phyloP scores from a whole-genome alignment of 2,113 vertebrate genomes.

The Synchiropus splendidus region DNA sequence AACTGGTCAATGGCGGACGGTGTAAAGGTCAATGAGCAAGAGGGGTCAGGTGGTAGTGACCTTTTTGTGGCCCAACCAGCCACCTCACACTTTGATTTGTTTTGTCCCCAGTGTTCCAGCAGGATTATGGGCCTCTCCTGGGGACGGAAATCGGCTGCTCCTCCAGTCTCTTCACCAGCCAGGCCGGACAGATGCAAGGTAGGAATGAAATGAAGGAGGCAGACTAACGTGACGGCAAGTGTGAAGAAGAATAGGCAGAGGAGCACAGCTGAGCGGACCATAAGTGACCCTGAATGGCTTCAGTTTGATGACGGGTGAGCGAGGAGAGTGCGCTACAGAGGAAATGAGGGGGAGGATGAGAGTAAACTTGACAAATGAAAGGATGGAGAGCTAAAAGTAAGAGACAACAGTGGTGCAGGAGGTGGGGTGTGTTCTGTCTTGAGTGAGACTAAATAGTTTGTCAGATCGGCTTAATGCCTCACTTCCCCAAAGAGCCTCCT shows the following conservation, averaged over 20 bases:
- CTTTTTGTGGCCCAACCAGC: slow-evolving; percentile 1
- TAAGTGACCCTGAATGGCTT: slow-evolving; percentile 14
- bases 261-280: slow-evolving; percentile 14
- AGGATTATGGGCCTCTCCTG: slow-evolving; percentile 73
- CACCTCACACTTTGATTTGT: slow-evolving; percentile 4
- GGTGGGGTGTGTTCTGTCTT: slow-evolving; percentile 34
- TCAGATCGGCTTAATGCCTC: slow-evolving; percentile 51
- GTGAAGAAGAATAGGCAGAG: too few relatives aligned
- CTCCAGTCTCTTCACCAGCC: slow-evolving; percentile 72
- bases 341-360: slow-evolving; percentile 5
- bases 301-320: slow-evolving; percentile 10
- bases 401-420: slow-evolving; percentile 11
- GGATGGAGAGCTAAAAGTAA: slow-evolving; percentile 19
- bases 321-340: slow-evolving; percentile 2
- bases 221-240: too few relatives aligned
- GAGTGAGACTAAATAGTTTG: slow-evolving; percentile 62
- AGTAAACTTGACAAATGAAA: slow-evolving; percentile 21
- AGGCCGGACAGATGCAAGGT: slow-evolving; percentile 75
- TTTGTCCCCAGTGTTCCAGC: slow-evolving; percentile 65
- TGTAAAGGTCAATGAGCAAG: slow-evolving; percentile 28
- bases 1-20: slow-evolving; percentile 4
- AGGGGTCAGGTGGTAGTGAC: slow-evolving; percentile 19
- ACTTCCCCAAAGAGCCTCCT: slow-evolving; percentile 55
- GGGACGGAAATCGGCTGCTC: slow-evolving; percentile 74
- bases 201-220: slow-evolving; percentile 14